Conservation (phyloP, 2,888 invertebrate species). For the Argynnis bischoffii region DNA sequence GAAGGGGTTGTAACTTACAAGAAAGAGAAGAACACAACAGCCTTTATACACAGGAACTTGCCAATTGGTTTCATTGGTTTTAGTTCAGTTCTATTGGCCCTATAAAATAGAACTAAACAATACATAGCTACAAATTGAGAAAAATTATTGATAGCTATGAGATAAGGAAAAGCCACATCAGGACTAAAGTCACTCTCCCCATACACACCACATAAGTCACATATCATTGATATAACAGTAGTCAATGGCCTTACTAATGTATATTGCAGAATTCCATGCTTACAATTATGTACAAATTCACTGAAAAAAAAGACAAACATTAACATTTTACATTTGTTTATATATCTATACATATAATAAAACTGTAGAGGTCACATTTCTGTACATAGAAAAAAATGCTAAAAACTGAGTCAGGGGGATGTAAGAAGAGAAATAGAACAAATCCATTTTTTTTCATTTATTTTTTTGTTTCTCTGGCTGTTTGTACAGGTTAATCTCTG, state of each 20-base stretch:
- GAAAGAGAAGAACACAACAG: conserved; percentile 98
- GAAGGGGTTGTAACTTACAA: conserved; percentile 87
- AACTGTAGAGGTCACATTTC: too few relatives aligned
- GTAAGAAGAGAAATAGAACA: too few relatives aligned
- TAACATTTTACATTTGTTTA: neutral
- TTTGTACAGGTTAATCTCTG: too few relatives aligned
- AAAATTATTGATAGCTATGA: conserved; percentile 93
- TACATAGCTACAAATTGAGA: conserved; percentile 99
- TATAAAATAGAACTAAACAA: conserved; percentile 95
- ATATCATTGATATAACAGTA: conserved; percentile 94
- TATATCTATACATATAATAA: too few relatives aligned
- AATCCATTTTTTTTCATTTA: too few relatives aligned
- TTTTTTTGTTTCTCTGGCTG: too few relatives aligned
- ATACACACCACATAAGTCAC: conserved; percentile 92
- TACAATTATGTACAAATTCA: conserved; percentile 96
- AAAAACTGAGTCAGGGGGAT: too few relatives aligned
- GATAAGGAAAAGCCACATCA: conserved; percentile 93
- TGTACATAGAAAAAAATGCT: too few relatives aligned
- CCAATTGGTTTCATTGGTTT: conserved; percentile 96
- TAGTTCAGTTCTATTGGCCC: conserved; percentile 92
- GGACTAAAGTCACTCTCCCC: conserved; percentile 95
- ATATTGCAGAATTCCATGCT: conserved; percentile 98
- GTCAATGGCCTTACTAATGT: conserved; percentile 95
- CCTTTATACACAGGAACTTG: conserved; percentile 98
- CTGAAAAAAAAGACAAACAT: conserved; percentile 69